Percentiles rank a stretch among this genome's conserved stretches.
These are phyloP conservation scores for Drosophila punjabiensis DNA, from an alignment of 1,140 invertebrate genomes.

Conservation along the genomic window DNA sequence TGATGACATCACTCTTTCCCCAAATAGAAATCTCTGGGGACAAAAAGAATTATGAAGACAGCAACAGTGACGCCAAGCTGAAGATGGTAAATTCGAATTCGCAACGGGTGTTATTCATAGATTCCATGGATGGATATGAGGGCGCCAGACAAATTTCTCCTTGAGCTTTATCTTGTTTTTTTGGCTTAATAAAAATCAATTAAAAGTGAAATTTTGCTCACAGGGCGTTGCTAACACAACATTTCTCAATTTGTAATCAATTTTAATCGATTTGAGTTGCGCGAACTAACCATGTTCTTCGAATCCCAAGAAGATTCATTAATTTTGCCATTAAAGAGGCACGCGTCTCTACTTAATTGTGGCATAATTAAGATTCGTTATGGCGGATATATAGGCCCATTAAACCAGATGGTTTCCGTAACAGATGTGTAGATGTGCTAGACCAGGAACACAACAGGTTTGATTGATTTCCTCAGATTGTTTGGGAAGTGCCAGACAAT, in stretches of 20 bases:
- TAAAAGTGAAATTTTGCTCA: conserved; percentile 60
- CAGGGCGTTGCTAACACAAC: conserved; percentile 19
- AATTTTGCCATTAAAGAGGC: conserved; percentile 62
- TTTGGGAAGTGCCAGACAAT: conserved; percentile 50
- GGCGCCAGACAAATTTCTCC: conserved; percentile 26
- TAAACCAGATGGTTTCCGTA: conserved; percentile 59
- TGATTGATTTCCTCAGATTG: conserved; percentile 67
- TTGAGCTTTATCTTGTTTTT: conserved; percentile 18
- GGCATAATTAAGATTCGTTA: conserved; percentile 76
- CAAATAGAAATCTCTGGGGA: conserved; percentile 50
- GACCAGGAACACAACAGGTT: conserved; percentile 29
- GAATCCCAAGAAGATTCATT: conserved; percentile 54
- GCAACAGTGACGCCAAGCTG: conserved; percentile 15
- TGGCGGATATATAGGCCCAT: conserved; percentile 73
- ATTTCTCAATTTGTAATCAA: conserved; percentile 40
- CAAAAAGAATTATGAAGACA: conserved; percentile 25
- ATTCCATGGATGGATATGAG: conserved; percentile 21
- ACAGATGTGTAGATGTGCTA: conserved; percentile 19
- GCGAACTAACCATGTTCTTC: conserved; percentile 14
- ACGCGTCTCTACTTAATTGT: conserved; percentile 65
- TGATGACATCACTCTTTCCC: conserved; percentile 63
- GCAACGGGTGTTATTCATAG: conserved; percentile 46
- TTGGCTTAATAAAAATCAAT: conserved; percentile 75
- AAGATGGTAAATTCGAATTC: conserved; percentile 40
- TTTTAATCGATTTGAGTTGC: conserved; percentile 55